Base-by-base conservation (phyloP, 2,113 vertebrate genomes). In the Rhombomys opimus region DNA sequence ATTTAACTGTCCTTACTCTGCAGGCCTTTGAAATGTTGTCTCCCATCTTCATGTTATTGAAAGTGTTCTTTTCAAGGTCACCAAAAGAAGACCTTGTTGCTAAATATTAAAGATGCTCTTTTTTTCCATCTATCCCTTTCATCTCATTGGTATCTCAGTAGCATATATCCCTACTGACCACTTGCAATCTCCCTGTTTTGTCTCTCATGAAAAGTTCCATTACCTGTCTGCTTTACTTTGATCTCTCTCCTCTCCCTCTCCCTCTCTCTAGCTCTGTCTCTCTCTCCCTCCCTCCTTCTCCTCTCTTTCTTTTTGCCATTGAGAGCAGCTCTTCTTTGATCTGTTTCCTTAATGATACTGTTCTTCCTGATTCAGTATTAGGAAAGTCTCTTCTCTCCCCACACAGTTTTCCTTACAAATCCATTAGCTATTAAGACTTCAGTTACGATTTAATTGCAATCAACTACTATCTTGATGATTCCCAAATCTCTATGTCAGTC, bases 81-180 rank as follows among this genome's bases (percentile, higher is more conserved):
- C 61, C 67, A 93, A 89, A 84, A 72, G 52, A 93, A 96, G 85
- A 89, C 13, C 41, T 90, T 92, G 54, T 63, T 87, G 54, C 52
- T 92, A 92, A 95, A 65, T 90, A 63, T 77, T 84, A 77, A 38
- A 93, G n/a, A 73, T 4, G 46, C 25, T 73, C 9, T 20, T 95
- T 96, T 96, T 57, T 96, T 94, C 93, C 70, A 84, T 95, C 61
- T 78, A 90, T 88, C 22, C 87, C 46, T 95, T 95, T 94, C 50
- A 54, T 91, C 38, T 90, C 93, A 65, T 70, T 95, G 13, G 20
- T 72, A 32, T 92, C 50, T 87, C 50, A 84, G 13, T 75, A 95
- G 59, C 25, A 70, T 94, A 89, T 95, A 57, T 87, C 81, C 32
- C 59, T 87, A 59, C 41, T 92, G 75, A 52, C 35, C 25, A 90